Base-by-base conservation (phyloP, 2,888 invertebrate species). In the Cheilosia urbana region DNA sequence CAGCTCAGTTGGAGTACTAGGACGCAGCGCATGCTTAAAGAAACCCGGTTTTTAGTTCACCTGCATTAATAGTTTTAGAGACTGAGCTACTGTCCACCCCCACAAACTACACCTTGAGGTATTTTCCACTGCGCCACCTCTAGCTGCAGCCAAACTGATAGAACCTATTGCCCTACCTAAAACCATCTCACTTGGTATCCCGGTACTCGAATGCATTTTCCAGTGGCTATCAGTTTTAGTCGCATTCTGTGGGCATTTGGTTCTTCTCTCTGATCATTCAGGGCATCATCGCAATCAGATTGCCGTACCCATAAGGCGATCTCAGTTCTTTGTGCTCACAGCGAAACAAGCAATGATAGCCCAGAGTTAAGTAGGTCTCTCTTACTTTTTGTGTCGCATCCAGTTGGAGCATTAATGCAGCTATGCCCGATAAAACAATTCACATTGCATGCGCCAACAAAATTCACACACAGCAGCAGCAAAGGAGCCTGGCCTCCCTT, bases 301-400 rank as follows among this genome's bases (percentile, higher is more conserved):
- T 68, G 63, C 62, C 68, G 34, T 49, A 47, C 66, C 62, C 76
- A 75, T 40, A 81, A 76, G 57, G 57, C 58, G 60, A 76, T 58
- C 71, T 57, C 58, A 58, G 55, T 66, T 58, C 58, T 66, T 76
- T 57, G 47, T 60, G 27, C 37, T 45, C 27, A 71, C 49, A 58
- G 71, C 49, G 42, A 40, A 62, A 68, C 24, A 34, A 57, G 49
- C 68, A 63, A 53, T 76, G 63, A 69, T 63, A 81, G 30, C 49
- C 42, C 17, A n/a, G 0, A 57, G 42, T 27, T 85, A 85, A 81
- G 81, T 85, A 77, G 85, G 72, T 81, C 81, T 58, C 71, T 55
- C 55, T 71, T 60, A 58, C 60, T 24, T 63, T 53, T 66, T 65
- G 49, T 63, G 71, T 76, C 60, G 53, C 84, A 84, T 80, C 75